Base-by-base conservation (phyloP, 2,113 vertebrate genomes). In the Chauna torquata region DNA sequence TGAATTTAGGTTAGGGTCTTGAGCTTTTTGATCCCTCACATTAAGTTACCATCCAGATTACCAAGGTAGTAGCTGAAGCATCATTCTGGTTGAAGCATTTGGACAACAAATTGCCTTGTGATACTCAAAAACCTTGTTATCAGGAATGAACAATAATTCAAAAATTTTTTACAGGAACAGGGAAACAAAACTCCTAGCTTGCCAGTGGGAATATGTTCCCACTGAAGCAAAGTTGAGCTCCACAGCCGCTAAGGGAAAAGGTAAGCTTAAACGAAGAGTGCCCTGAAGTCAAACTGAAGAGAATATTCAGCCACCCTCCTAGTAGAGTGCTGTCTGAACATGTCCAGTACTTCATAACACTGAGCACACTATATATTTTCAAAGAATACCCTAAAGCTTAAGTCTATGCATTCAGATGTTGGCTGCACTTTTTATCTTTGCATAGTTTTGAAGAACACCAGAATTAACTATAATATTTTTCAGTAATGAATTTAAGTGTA, bases 201-300 rank as follows among this genome's bases (percentile, higher is more conserved):
- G 74, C 40, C 76, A 4, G 6, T 38, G 23, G 25, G 57, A 85
- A 15, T 40, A 9, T 14, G 27, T 70, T 94, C 70, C 49, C 70
- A 92, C 58, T 85, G 69, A 94, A 80, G 54, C 61, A 78, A 74
- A 94, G 92, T 59, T 86, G 61, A 94, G 76, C n/a, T 68, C 68
- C 50, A 47, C 83, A 82, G n/a, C 8, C 50, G 1, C 16, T 76
- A 58, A 25, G 42, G 42, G 23, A 91, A 91, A 71, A 94, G 54
- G 62, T 92, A 88, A 90, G 8, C 68, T 80, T 59, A 69, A 94
- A 83, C 18, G 45, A 82, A 54, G 69, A 83, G 34, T 58, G 86
- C 91, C 95, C 62, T 80, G 68, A 82, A 80, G 89, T 88, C 50
- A 96, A 96, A 94, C 74, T 44, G 87, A 94, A 77, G 55, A 86